Conservation (phyloP, 1,140 invertebrate genomes). For the Wasmannia auropunctata region DNA sequence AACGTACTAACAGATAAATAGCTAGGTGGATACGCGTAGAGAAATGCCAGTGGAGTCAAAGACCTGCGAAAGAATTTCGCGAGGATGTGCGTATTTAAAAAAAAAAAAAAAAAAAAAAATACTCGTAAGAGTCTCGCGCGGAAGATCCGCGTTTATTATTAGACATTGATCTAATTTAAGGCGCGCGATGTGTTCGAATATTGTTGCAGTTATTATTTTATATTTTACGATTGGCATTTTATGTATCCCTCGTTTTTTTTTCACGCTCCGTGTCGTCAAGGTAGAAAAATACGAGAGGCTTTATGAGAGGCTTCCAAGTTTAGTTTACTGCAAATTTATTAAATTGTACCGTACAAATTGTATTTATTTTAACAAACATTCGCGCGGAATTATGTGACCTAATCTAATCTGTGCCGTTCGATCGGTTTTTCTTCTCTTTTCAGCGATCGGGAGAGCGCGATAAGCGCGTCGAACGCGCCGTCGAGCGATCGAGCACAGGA, state of each 20-base stretch:
- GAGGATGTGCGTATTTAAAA: background rate
- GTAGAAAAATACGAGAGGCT: background rate
- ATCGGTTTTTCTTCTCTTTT: background rate
- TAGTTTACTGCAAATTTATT: background rate
- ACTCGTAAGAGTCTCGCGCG: no score
- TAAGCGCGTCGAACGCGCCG: background rate
- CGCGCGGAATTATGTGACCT: background rate
- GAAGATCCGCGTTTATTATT: no score
- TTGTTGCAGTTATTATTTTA: background rate
- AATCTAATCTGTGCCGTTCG: background rate
- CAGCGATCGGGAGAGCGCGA: constrained; percentile 35
- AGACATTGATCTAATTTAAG: background rate
- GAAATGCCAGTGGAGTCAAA: constrained; percentile 19
- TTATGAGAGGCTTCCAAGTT: background rate
- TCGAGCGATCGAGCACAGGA: constrained; percentile 67
- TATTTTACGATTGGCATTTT: background rate
- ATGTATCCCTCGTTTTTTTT: background rate
- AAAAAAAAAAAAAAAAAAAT: no score
- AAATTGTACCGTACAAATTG: background rate
- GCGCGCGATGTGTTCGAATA: background rate
- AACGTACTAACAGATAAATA: constrained; percentile 26
- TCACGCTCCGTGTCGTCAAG: background rate
- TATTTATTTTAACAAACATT: constrained; percentile 10
- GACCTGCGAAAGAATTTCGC: background rate
- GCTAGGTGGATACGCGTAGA: background rate